Conservation (phyloP, 2,113 vertebrate species). For the Gopherus flavomarginatus region DNA sequence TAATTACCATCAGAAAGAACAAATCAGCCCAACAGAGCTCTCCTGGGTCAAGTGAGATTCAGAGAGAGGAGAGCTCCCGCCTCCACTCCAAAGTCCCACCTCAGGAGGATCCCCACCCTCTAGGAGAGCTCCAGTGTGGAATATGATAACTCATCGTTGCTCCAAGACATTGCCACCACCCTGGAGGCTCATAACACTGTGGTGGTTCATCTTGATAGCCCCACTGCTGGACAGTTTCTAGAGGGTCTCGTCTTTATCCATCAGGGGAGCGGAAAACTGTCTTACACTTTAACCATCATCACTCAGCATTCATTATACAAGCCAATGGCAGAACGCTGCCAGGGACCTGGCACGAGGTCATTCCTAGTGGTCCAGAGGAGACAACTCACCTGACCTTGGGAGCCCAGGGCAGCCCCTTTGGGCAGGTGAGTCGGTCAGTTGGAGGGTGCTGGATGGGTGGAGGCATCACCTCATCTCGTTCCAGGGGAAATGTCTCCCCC, state of each 20-base stretch:
- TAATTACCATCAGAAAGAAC: not conserved
- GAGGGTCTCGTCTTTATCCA: not conserved
- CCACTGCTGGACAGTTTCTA: not conserved
- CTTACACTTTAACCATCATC: not conserved
- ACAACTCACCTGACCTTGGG: constrained; percentile 94
- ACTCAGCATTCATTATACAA: no score
- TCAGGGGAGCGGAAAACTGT: not conserved
- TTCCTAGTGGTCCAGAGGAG: accelerated
- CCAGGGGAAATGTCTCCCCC: constrained; percentile 91
- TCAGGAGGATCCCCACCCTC: not conserved
- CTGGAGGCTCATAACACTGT: not conserved
- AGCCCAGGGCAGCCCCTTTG: constrained; percentile 96
- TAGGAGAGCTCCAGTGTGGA: not conserved
- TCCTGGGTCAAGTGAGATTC: not conserved
- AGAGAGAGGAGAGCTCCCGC: not conserved
- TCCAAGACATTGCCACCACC: not conserved
- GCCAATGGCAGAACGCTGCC: not conserved
- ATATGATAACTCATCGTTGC: not conserved
- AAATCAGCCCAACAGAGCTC: not conserved
- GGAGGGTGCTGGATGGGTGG: constrained; percentile 90
- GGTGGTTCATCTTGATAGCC: not conserved
- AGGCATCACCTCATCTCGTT: constrained; percentile 96
- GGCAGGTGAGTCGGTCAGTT: constrained; percentile 91
- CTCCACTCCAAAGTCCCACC: no score
- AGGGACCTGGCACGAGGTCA: not conserved